Conservation (phyloP, 1,140 invertebrate genomes). For the Panulirus ornatus region DNA sequence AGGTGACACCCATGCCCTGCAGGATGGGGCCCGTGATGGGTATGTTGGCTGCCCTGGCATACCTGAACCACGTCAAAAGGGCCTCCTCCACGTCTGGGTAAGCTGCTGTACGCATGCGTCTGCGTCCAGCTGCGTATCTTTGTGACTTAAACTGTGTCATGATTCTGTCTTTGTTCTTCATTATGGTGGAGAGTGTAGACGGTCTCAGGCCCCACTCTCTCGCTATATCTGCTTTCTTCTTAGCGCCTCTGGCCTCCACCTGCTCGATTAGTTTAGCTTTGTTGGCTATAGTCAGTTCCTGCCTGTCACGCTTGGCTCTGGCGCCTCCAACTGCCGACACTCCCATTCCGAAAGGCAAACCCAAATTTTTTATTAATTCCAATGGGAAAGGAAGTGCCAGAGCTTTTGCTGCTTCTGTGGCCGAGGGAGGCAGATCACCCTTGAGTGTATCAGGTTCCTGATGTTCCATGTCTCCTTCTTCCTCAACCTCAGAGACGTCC, state of each 20-base stretch:
- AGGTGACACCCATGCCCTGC: constrained; percentile 75
- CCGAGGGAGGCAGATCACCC: neutral
- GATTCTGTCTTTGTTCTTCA: constrained; percentile 74
- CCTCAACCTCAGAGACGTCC: neutral
- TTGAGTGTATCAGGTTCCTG: neutral
- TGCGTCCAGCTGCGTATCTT: constrained; percentile 46
- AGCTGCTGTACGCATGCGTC: constrained; percentile 63
- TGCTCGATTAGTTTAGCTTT: constrained; percentile 49
- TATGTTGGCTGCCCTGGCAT: constrained; percentile 59
- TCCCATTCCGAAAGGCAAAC: constrained; percentile 16
- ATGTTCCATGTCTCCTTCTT: neutral
- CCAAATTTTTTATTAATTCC: constrained; percentile 34
- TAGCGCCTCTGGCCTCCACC: constrained; percentile 47
- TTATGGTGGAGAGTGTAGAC: constrained; percentile 69
- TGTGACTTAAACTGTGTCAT: constrained; percentile 68
- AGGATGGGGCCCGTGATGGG: constrained; percentile 74
- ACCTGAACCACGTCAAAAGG: constrained; percentile 70
- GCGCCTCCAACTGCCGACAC: neutral
- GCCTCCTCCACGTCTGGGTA: constrained; percentile 75
- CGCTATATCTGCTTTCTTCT: constrained; percentile 51
- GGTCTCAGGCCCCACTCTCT: constrained; percentile 55
- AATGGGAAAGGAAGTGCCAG: constrained; percentile 25
- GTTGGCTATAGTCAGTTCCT: constrained; percentile 51
- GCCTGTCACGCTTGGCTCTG: constrained; percentile 43
- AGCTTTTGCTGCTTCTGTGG: constrained; percentile 29